Conservation (phyloP, 2,888 invertebrate genomes). For the Podotricha telesiphe region DNA sequence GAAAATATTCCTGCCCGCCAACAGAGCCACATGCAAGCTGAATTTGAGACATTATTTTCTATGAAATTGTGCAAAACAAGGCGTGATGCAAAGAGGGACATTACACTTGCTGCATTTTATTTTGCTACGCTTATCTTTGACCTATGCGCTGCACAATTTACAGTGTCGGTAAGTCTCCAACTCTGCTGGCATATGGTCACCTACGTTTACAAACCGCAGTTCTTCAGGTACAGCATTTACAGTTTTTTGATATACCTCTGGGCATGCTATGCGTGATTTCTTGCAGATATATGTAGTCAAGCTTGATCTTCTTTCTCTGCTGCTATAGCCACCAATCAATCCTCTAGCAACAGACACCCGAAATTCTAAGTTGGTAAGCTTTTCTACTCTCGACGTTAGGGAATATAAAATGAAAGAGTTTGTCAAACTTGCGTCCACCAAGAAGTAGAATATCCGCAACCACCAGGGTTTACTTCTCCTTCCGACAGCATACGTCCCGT, state of each 20-base stretch:
- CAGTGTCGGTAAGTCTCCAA: slow-evolving; percentile 41
- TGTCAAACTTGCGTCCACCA: too few species aligned
- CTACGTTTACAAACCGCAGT: slow-evolving; percentile 44
- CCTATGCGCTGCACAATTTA: slow-evolving; percentile 44
- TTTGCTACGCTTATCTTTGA: slow-evolving; percentile 42
- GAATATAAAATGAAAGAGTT: too few species aligned
- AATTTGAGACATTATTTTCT: slow-evolving; percentile 1
- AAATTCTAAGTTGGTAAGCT: too few species aligned
- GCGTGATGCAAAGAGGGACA: slow-evolving; percentile 19
- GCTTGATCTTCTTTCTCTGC: too few species aligned
- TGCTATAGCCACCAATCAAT: too few species aligned
- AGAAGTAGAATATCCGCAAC: too few species aligned
- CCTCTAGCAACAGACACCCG: too few species aligned
- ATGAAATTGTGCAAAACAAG: not conserved
- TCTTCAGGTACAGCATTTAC: slow-evolving; percentile 43
- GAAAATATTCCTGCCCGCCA: slow-evolving; percentile 31
- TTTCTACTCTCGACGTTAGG: too few species aligned
- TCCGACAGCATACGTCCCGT: too few species aligned
- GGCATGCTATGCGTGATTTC: too few species aligned
- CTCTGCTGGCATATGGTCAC: slow-evolving; percentile 44
- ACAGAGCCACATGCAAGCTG: not conserved
- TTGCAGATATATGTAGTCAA: too few species aligned
- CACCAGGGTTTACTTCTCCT: too few species aligned
- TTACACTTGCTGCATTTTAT: slow-evolving; percentile 40
- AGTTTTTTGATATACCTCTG: slow-evolving; percentile 2